phyloP scores from a whole-genome alignment of 1,140 invertebrate genomes.

The Ruditapes philippinarum region DNA sequence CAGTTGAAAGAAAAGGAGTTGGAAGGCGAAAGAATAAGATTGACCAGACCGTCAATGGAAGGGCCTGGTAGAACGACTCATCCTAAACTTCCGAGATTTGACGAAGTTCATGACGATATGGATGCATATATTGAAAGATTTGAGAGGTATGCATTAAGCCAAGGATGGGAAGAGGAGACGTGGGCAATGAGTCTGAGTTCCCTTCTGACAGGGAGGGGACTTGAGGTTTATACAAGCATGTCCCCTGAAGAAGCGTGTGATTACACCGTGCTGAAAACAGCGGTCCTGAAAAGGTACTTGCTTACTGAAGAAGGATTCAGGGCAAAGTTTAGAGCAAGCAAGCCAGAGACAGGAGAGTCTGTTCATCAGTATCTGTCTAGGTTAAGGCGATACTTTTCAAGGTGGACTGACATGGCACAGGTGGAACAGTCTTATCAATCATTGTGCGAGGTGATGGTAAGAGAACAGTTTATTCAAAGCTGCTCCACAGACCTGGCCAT shows the following conservation, averaged over 20 bases:
- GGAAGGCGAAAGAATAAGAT: too few species aligned
- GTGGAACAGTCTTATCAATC: background rate
- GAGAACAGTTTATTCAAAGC: background rate
- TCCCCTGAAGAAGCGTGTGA: background rate
- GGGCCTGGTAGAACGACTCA: too few species aligned
- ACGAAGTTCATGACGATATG: conserved; percentile 64
- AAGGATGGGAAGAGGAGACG: conserved; percentile 1
- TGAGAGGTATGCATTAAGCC: conserved; percentile 45
- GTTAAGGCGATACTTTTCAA: background rate
- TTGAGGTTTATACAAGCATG: conserved; percentile 55
- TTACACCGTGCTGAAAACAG: conserved; percentile 53
- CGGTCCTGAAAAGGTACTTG: conserved; percentile 54
- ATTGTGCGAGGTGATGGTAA: background rate
- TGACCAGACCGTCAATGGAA: too few species aligned
- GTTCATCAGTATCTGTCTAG: background rate
- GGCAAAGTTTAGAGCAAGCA: background rate
- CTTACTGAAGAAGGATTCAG: conserved; percentile 51
- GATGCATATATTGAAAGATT: conserved; percentile 57
- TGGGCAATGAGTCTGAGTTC: conserved; percentile 46
- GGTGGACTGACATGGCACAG: background rate
- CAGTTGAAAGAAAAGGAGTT: too few species aligned
- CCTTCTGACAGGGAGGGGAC: conserved; percentile 48
- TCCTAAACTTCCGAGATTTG: conserved; percentile 8
- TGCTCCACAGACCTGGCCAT: background rate
- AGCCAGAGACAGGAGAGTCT: conserved; percentile 42